Evolutionary conservation across 1,140 invertebrate species (phyloP).

Genomic region (Conus betulinus): DNA sequence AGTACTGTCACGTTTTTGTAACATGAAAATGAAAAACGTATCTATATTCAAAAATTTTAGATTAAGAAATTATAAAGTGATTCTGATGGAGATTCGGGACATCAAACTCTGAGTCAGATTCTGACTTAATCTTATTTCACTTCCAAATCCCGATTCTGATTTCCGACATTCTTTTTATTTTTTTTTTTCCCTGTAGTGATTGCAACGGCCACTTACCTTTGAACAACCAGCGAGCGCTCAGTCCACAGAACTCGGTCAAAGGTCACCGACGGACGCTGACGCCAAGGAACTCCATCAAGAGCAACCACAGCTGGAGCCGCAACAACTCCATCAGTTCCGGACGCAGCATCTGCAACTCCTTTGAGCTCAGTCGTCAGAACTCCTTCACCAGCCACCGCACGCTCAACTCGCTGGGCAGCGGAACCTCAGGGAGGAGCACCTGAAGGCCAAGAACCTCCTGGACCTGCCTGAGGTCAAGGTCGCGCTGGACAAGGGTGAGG

Average conservation of each 20-base stretch:
- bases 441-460: conserved; percentile 72
- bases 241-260: conserved; percentile 79
- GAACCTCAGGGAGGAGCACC: conserved; percentile 70
- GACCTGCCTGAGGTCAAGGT: conserved; percentile 53
- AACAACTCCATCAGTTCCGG: conserved; percentile 72
- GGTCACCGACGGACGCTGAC: conserved; percentile 67
- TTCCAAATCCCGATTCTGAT: too few species aligned
- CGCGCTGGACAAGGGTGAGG: conserved; percentile 45
- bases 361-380: conserved; percentile 72
- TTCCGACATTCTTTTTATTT: too few species aligned
- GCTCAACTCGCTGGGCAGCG: conserved; percentile 65
- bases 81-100: too few species aligned
- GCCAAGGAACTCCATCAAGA: conserved; percentile 84
- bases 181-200: conserved; percentile 72
- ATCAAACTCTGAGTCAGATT: too few species aligned
- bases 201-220: conserved; percentile 82
- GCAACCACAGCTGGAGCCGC: conserved; percentile 65
- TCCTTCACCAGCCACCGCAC: conserved; percentile 70
- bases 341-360: conserved; percentile 68
- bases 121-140: too few species aligned
- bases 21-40: too few species aligned
- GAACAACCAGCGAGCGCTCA: conserved; percentile 76
- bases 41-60: too few species aligned
- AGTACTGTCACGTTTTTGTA: too few species aligned
- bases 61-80: too few species aligned